A percentile compares a stretch with the other conserved stretches of the same genome.
Evolutionary conservation across 2,797 vertebrate species (phyloP).

Genomic region (Mus spretus): DNA sequence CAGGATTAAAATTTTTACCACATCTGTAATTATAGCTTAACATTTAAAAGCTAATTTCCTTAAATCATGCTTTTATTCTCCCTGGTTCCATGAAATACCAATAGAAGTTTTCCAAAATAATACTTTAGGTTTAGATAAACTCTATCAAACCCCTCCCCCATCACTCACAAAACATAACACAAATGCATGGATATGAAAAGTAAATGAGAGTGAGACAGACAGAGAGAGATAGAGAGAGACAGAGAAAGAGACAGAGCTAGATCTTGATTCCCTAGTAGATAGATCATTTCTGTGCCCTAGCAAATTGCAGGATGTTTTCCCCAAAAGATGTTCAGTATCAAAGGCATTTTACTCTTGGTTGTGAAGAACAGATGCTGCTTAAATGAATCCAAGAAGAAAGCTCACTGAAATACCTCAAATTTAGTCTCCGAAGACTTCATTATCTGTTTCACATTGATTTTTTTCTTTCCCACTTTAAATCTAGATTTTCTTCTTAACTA

Average conservation of each 20-base stretch:
- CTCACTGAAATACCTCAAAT: neutral
- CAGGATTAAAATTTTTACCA: neutral
- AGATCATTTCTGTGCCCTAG: neutral
- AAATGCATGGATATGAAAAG: neutral
- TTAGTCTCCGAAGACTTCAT: neutral
- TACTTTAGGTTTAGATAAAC: constrained; percentile 15
- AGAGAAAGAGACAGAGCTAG: neutral
- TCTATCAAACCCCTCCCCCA: neutral
- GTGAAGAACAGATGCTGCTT: neutral
- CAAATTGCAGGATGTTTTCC: neutral
- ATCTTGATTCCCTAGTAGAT: neutral
- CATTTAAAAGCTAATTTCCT: neutral
- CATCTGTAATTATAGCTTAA: constrained; percentile 35
- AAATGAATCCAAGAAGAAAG: neutral
- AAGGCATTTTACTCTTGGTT: neutral
- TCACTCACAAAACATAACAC: neutral
- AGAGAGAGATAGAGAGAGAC: neutral
- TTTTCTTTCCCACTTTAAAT: neutral
- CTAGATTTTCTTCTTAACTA: neutral
- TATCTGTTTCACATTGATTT: neutral
- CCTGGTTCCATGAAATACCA: neutral
- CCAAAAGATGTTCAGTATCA: neutral
- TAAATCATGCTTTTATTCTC: neutral
- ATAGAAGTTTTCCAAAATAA: neutral
- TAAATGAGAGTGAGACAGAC: neutral